Evolutionary conservation across 2,888 invertebrate genomes (phyloP).

Genomic region (Sesamia inferens): DNA sequence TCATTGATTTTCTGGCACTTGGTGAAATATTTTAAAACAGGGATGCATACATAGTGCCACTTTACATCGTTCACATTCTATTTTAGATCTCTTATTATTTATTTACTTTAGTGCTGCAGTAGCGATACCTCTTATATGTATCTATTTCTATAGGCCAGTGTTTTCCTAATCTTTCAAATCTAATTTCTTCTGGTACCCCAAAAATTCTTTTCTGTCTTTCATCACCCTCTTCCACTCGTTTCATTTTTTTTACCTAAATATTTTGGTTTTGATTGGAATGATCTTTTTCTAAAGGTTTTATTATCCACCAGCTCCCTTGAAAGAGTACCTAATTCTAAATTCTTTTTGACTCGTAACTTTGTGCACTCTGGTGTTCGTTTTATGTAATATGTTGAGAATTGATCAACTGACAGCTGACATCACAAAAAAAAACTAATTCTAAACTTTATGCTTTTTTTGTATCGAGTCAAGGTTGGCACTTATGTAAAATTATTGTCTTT

Average conservation of each 20-base stretch:
- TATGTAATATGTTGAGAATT: too few species aligned
- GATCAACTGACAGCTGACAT: too few species aligned
- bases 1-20: conserved; percentile 23
- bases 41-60: conserved; percentile 37
- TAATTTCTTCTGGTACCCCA: neutral
- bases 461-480: too few species aligned
- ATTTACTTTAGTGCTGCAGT: conserved; percentile 36
- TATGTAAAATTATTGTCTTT: too few species aligned
- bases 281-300: conserved; percentile 51
- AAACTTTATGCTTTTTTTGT: too few species aligned
- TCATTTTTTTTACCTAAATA: neutral
- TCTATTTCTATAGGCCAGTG: neutral
- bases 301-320: conserved; percentile 55
- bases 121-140: conserved; percentile 21
- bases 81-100: conserved; percentile 36
- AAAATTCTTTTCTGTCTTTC: neutral
- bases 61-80: conserved; percentile 32
- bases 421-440: too few species aligned
- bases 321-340: conserved; percentile 23
- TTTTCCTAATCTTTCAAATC: neutral
- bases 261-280: conserved; percentile 52
- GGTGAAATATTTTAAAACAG: conserved; percentile 38
- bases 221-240: neutral
- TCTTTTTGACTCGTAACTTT: neutral
- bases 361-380: neutral